phyloP scores from a whole-genome alignment of 2,888 invertebrate species.

The Drosophila maculinotata region DNA sequence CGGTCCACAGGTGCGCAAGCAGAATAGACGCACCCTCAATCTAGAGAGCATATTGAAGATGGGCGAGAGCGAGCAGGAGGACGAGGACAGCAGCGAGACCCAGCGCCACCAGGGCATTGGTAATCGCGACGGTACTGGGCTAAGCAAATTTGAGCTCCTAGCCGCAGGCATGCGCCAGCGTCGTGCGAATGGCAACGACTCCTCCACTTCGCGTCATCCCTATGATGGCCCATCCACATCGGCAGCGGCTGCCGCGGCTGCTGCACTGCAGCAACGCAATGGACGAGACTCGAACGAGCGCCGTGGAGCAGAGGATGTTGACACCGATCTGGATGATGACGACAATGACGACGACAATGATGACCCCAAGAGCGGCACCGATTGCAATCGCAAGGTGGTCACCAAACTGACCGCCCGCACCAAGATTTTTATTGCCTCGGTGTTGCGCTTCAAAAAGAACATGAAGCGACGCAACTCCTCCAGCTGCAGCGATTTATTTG shows the following conservation, averaged over 20 bases:
- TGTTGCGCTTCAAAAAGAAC: conserved; percentile 83
- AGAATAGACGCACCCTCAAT: conserved; percentile 82
- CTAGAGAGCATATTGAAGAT: conserved; percentile 83
- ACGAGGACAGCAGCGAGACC: conserved; percentile 78
- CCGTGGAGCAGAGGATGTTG: conserved; percentile 1
- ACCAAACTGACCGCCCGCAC: conserved; percentile 83
- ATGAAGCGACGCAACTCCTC: conserved; percentile 83
- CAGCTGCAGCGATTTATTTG: conserved; percentile 85
- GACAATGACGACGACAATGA: conserved; percentile 10
- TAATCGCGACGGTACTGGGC: conserved; percentile 6
- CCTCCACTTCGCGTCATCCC: neutral
- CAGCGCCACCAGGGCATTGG: conserved; percentile 44
- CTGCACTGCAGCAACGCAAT: conserved; percentile 29
- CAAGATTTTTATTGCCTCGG: conserved; percentile 83
- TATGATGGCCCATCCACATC: conserved; percentile 49
- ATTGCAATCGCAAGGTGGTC: conserved; percentile 79
- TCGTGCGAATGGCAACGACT: conserved; percentile 12
- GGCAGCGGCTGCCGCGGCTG: conserved; percentile 47
- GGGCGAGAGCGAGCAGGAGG: conserved; percentile 85
- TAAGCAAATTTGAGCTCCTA: conserved; percentile 79
- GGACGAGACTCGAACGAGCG: neutral
- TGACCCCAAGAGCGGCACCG: conserved; percentile 22
- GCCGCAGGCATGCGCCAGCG: conserved; percentile 52
- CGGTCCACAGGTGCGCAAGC: conserved; percentile 63
- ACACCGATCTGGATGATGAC: neutral